Evolutionary conservation across 2,797 vertebrate species (phyloP).

Genomic region (Sphaeramia orbicularis): DNA sequence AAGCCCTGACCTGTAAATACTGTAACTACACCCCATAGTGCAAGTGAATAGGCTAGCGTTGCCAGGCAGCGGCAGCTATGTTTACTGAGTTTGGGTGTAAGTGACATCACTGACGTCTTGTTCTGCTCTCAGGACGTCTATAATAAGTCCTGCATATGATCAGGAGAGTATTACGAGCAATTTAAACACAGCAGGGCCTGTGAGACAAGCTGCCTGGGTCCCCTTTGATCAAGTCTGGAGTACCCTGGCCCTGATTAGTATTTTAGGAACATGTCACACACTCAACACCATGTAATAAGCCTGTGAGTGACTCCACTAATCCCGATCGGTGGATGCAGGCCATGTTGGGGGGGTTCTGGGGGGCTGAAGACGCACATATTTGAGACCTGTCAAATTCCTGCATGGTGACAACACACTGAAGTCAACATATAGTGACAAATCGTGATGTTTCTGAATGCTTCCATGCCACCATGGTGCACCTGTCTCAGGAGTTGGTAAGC

Average conservation of each 20-base stretch:
- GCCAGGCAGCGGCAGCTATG: constrained; percentile 55
- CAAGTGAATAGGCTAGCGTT: constrained; percentile 55
- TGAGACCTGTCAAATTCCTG: constrained; percentile 62
- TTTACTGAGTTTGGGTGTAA: constrained; percentile 55
- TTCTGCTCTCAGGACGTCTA: constrained; percentile 52
- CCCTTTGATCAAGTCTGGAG: constrained; percentile 61
- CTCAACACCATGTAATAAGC: constrained; percentile 67
- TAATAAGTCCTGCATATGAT: constrained; percentile 60
- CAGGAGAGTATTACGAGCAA: constrained; percentile 30
- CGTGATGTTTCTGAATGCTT: constrained; percentile 29
- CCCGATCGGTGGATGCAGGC: constrained; percentile 17
- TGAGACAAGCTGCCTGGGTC: constrained; percentile 15
- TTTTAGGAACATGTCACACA: constrained; percentile 54
- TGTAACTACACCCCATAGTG: constrained; percentile 50
- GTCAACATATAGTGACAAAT: constrained; percentile 56
- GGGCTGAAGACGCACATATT: constrained; percentile 51
- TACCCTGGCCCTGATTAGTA: constrained; percentile 43
- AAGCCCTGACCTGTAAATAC: constrained; percentile 71
- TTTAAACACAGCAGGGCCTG: constrained; percentile 27
- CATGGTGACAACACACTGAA: constrained; percentile 46
- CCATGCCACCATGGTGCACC: constrained; percentile 57
- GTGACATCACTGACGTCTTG: constrained; percentile 61
- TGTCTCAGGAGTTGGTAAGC: constrained; percentile 67
- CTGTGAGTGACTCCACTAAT: constrained; percentile 58
- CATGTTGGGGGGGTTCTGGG: constrained; percentile 17